phyloP scores from a whole-genome alignment of 1,140 invertebrate genomes.

The Rhyacophila brunnea region DNA sequence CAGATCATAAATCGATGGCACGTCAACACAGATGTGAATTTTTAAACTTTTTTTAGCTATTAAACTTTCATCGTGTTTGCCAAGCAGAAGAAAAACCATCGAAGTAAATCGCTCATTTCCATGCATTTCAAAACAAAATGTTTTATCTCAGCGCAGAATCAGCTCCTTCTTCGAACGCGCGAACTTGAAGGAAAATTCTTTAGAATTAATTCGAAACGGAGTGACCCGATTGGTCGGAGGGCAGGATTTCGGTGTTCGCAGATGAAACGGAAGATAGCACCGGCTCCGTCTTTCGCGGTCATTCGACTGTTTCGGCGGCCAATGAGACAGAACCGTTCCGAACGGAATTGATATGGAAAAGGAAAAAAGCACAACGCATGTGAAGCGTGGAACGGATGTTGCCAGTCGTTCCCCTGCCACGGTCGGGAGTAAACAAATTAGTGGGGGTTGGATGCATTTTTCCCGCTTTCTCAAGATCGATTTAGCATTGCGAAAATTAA shows the following conservation, averaged over 20 bases:
- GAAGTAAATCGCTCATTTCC: slow-evolving; percentile 13
- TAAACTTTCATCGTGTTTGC: slow-evolving; percentile 13
- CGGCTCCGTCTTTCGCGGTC: slow-evolving; percentile 17
- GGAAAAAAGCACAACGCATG: slow-evolving; percentile 23
- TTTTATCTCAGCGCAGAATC: background rate
- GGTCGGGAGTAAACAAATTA: slow-evolving; percentile 18
- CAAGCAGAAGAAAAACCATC: slow-evolving; percentile 19
- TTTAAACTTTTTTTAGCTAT: background rate
- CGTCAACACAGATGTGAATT: slow-evolving; percentile 12
- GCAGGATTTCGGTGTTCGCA: background rate
- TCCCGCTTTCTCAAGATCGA: slow-evolving; percentile 20
- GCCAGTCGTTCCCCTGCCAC: slow-evolving; percentile 20
- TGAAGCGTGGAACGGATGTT: slow-evolving; percentile 18
- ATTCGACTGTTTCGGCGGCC: slow-evolving; percentile 30
- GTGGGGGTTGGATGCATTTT: slow-evolving; percentile 16
- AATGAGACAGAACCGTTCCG: slow-evolving; percentile 31
- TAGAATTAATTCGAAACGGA: slow-evolving; percentile 1
- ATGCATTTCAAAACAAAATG: background rate
- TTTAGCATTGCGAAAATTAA: slow-evolving; percentile 10
- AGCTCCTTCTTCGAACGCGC: background rate
- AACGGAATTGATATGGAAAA: slow-evolving; percentile 13
- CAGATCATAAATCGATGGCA: slow-evolving; percentile 20
- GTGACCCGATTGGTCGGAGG: slow-evolving; percentile 11
- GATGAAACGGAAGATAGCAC: slow-evolving; percentile 14
- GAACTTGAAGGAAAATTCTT: slow-evolving; percentile 1